These are phyloP conservation scores for Drosophila oshimai DNA, from an alignment of 1,140 invertebrate species.

Conservation along the genomic window DNA sequence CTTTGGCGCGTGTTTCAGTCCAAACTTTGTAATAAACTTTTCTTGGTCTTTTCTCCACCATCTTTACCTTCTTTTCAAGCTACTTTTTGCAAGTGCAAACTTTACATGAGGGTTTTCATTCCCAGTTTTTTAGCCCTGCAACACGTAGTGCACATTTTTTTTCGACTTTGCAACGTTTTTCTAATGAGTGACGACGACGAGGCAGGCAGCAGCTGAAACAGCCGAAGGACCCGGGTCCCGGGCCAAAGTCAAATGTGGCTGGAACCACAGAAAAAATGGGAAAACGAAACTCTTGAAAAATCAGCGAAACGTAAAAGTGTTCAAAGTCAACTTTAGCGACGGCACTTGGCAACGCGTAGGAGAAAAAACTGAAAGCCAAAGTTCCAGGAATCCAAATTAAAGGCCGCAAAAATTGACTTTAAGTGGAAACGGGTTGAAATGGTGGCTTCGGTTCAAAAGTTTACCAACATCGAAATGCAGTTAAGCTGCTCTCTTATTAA, in stretches of 20 bases:
- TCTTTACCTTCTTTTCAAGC: constrained; percentile 23
- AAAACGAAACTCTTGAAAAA: constrained; percentile 72
- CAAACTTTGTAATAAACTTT: constrained; percentile 79
- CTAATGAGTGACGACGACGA: constrained; percentile 74
- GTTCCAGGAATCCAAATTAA: constrained; percentile 31
- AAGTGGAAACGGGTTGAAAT: neutral
- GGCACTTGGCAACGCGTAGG: constrained; percentile 41
- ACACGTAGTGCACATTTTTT: constrained; percentile 75
- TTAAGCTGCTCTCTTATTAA: constrained; percentile 1
- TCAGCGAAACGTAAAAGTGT: constrained; percentile 81
- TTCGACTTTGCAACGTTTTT: constrained; percentile 70
- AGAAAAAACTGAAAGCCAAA: constrained; percentile 18
- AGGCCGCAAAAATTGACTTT: constrained; percentile 21
- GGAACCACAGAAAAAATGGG: constrained; percentile 25
- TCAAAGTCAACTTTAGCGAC: constrained; percentile 76
- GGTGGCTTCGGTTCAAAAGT: neutral
- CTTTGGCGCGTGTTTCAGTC: constrained; percentile 55
- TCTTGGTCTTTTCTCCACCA: constrained; percentile 28
- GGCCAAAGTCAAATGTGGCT: constrained; percentile 64
- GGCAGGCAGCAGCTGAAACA: constrained; percentile 18
- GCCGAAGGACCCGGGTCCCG: constrained; percentile 10
- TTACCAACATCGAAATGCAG: neutral
- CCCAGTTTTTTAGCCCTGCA: constrained; percentile 27
- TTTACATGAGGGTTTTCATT: constrained; percentile 53
- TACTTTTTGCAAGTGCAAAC: constrained; percentile 48